Percentiles rank a stretch among this genome's conserved stretches.
phyloP scores from a whole-genome alignment of 2,797 vertebrate genomes.

The Heteromormyrus szaboi region DNA sequence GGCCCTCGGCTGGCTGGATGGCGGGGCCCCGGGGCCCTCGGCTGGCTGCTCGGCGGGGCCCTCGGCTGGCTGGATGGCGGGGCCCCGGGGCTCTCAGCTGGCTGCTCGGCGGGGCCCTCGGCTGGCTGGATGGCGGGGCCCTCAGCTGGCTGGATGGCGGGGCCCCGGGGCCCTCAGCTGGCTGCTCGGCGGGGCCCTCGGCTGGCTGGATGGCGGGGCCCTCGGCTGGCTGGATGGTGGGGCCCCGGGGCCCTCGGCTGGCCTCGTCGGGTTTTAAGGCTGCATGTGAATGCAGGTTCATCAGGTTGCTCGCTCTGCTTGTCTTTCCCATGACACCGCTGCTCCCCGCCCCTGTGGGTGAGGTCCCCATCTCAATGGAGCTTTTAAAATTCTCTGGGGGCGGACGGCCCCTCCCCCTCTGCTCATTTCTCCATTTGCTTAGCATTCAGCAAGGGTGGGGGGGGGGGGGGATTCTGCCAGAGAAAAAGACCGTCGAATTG shows the following conservation, averaged over 20 bases:
- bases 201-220: not conserved
- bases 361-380: conserved; percentile 60
- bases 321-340: conserved; percentile 78
- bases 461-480: not conserved
- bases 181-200: no score
- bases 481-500: not conserved
- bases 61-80: not conserved
- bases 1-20: no score
- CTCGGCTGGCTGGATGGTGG: no score
- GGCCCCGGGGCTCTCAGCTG: no score
- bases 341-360: not conserved
- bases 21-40: not conserved
- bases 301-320: conserved; percentile 49
- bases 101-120: no score
- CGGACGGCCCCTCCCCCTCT: conserved; percentile 54
- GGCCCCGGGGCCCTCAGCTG: no score
- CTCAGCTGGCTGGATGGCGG: not conserved
- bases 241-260: no score
- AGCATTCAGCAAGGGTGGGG: conserved; percentile 40
- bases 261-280: not conserved
- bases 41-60: no score
- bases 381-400: conserved; percentile 56
- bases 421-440: conserved; percentile 45
- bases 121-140: no score
- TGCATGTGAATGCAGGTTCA: conserved; percentile 24